phyloP scores from a whole-genome alignment of 2,797 vertebrate genomes.

The Diplodus puntazzo region DNA sequence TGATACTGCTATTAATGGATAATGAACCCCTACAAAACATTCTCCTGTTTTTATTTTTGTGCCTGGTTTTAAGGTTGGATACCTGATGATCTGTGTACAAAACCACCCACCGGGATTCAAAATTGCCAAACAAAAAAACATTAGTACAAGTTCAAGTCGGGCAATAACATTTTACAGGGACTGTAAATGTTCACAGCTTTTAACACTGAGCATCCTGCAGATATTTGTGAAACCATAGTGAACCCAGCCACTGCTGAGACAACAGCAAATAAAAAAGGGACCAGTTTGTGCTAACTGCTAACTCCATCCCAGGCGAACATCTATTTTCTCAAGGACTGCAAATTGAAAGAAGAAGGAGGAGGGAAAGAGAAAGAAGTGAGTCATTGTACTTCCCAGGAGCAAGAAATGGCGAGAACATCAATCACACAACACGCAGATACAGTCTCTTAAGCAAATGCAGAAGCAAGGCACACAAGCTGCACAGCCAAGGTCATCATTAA shows the following conservation, averaged over 20 bases:
- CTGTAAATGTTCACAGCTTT: constrained; percentile 23
- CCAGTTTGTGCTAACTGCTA: neutral
- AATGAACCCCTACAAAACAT: neutral
- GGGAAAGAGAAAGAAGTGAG: constrained; percentile 41
- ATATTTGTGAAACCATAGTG: constrained; percentile 21
- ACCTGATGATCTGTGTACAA: neutral
- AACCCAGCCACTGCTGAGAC: neutral
- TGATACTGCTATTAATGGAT: too few species aligned
- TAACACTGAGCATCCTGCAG: neutral
- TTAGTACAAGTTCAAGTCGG: neutral
- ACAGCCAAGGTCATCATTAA: constrained; percentile 50
- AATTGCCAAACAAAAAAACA: constrained; percentile 9
- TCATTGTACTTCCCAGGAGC: constrained; percentile 50
- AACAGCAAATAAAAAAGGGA: neutral
- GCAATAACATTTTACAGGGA: neutral
- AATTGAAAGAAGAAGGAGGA: constrained; percentile 4
- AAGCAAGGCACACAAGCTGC: constrained; percentile 15
- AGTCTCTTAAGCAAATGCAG: constrained; percentile 6
- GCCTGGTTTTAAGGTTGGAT: neutral
- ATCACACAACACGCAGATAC: constrained; percentile 40
- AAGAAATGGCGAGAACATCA: constrained; percentile 45
- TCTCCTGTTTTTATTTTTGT: neutral
- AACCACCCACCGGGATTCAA: neutral
- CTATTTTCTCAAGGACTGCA: neutral
- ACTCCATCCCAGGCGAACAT: neutral